Conservation (phyloP, 2,888 invertebrate genomes). For the Copidosoma aretas region DNA sequence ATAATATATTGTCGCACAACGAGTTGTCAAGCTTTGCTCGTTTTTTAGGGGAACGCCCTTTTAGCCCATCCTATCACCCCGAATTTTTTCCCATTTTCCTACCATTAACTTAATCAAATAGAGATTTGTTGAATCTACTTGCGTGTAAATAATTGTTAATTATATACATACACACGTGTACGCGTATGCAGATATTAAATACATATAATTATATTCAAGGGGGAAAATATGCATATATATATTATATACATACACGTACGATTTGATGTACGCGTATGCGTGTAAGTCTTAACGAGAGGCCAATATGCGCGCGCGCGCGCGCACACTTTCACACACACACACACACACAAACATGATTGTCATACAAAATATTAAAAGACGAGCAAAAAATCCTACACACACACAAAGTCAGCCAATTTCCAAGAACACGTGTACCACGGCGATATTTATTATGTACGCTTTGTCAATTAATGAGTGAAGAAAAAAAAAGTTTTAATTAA, state of each 20-base stretch:
- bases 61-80: constrained; percentile 34
- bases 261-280: constrained; percentile 30
- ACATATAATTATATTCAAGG: constrained; percentile 13
- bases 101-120: constrained; percentile 45
- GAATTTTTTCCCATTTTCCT: constrained; percentile 19
- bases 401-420: constrained; percentile 19
- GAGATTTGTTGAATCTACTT: constrained; percentile 61
- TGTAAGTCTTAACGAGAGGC: constrained; percentile 35
- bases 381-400: constrained; percentile 20
- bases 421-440: constrained; percentile 52
- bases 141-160: constrained; percentile 61
- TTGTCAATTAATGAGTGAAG: constrained; percentile 60
- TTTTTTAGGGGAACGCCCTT: neutral
- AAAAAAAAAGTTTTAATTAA: constrained; percentile 5
- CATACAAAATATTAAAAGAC: neutral
- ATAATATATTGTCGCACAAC: neutral
- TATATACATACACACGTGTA: constrained; percentile 44
- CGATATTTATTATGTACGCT: constrained; percentile 62
- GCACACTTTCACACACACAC: constrained; percentile 42
- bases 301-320: constrained; percentile 35
- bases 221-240: constrained; percentile 18
- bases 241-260: constrained; percentile 22
- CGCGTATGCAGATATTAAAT: constrained; percentile 29
- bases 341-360: neutral
- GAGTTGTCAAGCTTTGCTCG: neutral